Percentiles rank a stretch among this genome's conserved stretches.
Conservation (phyloP, 2,888 invertebrate species). For the Rapana venosa region DNA sequence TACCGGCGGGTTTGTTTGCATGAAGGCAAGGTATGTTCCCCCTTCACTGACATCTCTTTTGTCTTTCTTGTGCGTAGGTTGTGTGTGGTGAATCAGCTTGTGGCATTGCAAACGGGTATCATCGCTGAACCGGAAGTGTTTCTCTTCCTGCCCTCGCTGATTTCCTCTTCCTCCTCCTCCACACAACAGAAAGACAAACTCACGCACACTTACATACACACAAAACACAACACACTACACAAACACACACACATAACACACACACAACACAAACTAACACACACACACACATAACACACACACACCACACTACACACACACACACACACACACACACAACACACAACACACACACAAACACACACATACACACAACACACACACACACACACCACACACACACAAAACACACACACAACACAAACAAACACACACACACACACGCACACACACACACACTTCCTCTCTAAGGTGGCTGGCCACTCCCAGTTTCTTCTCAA, state of each 20-base stretch:
- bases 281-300: not conserved
- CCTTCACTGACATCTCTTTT: too few species aligned
- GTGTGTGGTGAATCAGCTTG: too few species aligned
- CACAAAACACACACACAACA: not conserved
- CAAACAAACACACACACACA: not conserved
- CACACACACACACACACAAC: not conserved
- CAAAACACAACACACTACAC: not conserved
- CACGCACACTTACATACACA: not conserved
- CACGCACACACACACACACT: not conserved
- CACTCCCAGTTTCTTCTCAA: too few species aligned
- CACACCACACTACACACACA: not conserved
- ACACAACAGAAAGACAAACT: too few species aligned
- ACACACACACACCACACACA: not conserved
- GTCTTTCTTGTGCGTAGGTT: too few species aligned
- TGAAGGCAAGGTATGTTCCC: too few species aligned
- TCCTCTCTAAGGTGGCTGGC: too few species aligned
- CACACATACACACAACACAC: not conserved
- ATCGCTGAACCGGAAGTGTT: too few species aligned
- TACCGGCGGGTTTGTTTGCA: too few species aligned
- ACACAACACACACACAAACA: not conserved
- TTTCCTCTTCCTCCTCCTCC: too few species aligned
- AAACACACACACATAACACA: not conserved
- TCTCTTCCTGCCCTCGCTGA: too few species aligned
- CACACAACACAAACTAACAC: not conserved
- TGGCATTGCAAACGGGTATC: too few species aligned